phyloP scores from a whole-genome alignment of 2,888 invertebrate genomes.

The Orthonychiurus folsomi region DNA sequence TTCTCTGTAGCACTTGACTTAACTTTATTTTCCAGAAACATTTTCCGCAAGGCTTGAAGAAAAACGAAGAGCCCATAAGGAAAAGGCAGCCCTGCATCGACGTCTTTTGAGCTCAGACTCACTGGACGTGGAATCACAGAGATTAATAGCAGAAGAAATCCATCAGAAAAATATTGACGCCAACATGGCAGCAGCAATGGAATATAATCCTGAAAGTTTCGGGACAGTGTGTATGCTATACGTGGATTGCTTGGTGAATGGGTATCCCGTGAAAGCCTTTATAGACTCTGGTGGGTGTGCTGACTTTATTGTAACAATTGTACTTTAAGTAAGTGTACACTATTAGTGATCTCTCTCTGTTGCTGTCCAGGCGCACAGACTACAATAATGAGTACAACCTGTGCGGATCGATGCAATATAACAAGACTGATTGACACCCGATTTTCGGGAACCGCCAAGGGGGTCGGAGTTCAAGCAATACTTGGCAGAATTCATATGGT shows the following conservation, averaged over 20 bases:
- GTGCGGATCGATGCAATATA: background rate
- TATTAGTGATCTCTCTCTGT: background rate
- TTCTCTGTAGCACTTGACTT: background rate
- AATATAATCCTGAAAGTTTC: conserved; percentile 1
- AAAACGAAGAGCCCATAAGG: background rate
- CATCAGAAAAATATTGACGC: conserved; percentile 4
- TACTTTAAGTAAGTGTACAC: background rate
- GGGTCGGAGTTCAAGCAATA: background rate
- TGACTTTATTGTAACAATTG: too few relatives aligned
- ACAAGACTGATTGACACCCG: background rate
- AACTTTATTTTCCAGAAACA: background rate
- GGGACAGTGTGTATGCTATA: background rate
- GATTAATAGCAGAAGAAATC: background rate
- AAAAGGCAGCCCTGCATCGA: background rate
- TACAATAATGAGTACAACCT: conserved; percentile 4
- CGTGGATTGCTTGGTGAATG: conserved; percentile 1
- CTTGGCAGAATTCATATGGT: conserved; percentile 3
- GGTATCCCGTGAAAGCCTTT: background rate
- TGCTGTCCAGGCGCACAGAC: background rate
- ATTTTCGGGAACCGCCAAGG: conserved; percentile 3
- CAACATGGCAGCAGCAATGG: conserved; percentile 1
- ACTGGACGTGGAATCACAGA: background rate
- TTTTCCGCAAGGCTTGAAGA: background rate
- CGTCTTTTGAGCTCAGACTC: background rate
- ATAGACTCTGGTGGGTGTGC: background rate